Conservation (phyloP, 1,140 invertebrate species). For the Apis cerana region DNA sequence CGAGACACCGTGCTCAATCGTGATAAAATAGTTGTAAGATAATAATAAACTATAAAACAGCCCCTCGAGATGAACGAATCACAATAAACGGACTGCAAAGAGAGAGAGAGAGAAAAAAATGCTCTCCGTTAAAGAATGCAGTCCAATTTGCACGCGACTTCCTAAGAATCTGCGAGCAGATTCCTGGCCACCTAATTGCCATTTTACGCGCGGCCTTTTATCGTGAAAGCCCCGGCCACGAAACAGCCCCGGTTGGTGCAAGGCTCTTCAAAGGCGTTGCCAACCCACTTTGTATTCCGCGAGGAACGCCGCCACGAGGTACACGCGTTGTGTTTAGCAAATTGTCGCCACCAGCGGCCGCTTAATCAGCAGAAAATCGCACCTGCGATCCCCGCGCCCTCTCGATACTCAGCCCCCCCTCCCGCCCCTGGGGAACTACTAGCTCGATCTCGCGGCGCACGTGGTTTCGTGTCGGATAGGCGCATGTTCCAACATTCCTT, state of each 20-base stretch:
- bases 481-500: slow-evolving; percentile 39
- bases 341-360: slow-evolving; percentile 31
- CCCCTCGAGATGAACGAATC: too few relatives aligned
- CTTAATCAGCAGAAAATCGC: slow-evolving; percentile 45
- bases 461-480: slow-evolving; percentile 21
- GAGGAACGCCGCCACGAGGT: slow-evolving; percentile 13
- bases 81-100: too few relatives aligned
- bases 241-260: slow-evolving; percentile 29
- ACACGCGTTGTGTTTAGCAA: slow-evolving; percentile 55
- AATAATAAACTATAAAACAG: too few relatives aligned
- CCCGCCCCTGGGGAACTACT: neutral
- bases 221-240: slow-evolving; percentile 40
- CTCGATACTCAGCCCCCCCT: slow-evolving; percentile 12
- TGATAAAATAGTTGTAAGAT: too few relatives aligned
- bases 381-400: slow-evolving; percentile 11
- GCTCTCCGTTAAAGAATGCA: slow-evolving; percentile 3
- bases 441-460: slow-evolving; percentile 32
- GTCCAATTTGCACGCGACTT: slow-evolving; percentile 40
- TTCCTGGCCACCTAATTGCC: slow-evolving; percentile 50
- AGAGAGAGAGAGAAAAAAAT: neutral
- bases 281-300: slow-evolving; percentile 51
- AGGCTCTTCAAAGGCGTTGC: slow-evolving; percentile 45
- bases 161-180: slow-evolving; percentile 35
- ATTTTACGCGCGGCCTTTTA: slow-evolving; percentile 51
- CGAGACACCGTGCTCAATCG: too few relatives aligned